Conservation (phyloP, 2,113 vertebrate genomes). For the Cyphomyrus discorhynchus region DNA sequence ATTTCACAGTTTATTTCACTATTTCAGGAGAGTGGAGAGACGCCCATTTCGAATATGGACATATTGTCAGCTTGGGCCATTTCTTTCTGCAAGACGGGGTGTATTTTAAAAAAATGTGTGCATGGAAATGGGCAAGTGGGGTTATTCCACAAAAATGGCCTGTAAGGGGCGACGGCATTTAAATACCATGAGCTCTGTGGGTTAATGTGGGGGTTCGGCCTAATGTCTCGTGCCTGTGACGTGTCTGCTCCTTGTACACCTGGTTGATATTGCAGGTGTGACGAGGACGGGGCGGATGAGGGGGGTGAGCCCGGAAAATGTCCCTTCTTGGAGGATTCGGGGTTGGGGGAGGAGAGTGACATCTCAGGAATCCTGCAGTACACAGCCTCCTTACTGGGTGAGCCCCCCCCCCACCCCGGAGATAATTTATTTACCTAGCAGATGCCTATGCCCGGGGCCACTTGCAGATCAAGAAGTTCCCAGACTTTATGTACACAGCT, state of each 20-base stretch:
- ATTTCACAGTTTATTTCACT: background rate
- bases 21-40: background rate
- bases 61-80: background rate
- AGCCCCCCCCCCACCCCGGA: constrained; percentile 23
- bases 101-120: background rate
- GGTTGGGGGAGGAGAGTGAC: constrained; percentile 75
- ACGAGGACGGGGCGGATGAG: constrained; percentile 73
- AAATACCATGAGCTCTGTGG: background rate
- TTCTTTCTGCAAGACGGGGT: background rate
- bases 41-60: background rate
- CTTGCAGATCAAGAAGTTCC: background rate
- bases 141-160: background rate
- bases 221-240: background rate
- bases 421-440: background rate
- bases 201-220: background rate
- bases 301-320: constrained; percentile 76
- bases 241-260: background rate
- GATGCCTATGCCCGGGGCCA: background rate
- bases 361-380: constrained; percentile 92
- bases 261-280: constrained; percentile 62
- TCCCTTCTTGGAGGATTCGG: constrained; percentile 74
- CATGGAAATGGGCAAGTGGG: background rate
- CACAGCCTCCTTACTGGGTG: constrained; percentile 86
- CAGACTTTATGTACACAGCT: background rate
- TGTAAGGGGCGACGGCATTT: background rate